Base-by-base conservation (phyloP, 2,888 invertebrate species). In the Caenorhabditis zanzibari region DNA sequence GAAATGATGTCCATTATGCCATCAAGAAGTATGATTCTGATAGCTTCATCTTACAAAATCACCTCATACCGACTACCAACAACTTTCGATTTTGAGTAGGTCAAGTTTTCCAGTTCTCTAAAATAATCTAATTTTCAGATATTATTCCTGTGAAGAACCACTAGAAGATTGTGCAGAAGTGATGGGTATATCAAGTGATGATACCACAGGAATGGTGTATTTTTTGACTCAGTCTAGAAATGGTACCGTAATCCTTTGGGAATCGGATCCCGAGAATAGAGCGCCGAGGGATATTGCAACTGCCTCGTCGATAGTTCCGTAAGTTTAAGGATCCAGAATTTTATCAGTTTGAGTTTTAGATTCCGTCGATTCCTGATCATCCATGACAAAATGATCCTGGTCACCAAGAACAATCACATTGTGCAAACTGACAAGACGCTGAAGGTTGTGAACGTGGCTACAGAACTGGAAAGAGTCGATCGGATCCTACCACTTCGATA, bases 141-240 rank as follows among this genome's bases (percentile, higher is more conserved):
- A 85, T 71, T 89, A 90, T 68, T 81, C 88, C 4, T 90, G 90
- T 56, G 82, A 85, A 32, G 81, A 85, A 9, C 81, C 81, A 1
- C 69, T 82, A 0, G 84, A 82, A 59, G 90, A 88, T 44, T 92
- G 92, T 64, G 89, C 90, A 0, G 90, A 91, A 83, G 92, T 92
- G 5, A 87, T 89, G 52, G 90, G 86, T 16, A 81, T 91, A 9
- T 89, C 90, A 1, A 84, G 82, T 16, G 89, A 90, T 66, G 89
- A 90, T 47, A 58, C 73, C 0, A 85, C 85, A 16, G 87, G 88
- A 47, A 80, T 75, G 52, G 79, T 86, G 4, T 72, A 76, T 38
- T 88, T 84, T 52, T 63, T 85, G 7, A 76, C 85, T 3, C 85
- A 81, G 72, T 44, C 76, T 5, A 73, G 81, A 10, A 85, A 85